Evolutionary conservation across 2,113 vertebrate species (phyloP), one percentile per base, ranked within the genome.

Genomic region (Heterochromis multidens): DNA sequence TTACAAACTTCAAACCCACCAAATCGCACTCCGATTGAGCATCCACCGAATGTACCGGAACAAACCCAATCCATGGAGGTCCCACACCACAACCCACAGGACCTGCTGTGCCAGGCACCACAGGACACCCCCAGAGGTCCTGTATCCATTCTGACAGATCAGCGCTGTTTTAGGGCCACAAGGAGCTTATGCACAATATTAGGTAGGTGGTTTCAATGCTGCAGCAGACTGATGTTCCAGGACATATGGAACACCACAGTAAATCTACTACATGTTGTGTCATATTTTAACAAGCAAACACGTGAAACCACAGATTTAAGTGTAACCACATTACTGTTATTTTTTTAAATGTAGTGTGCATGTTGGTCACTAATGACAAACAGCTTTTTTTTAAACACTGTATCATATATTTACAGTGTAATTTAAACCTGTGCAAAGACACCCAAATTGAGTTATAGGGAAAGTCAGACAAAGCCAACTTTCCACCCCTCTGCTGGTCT

Each of bases 341-440:
- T 37, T 49, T 78, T 72, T 52, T 27, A 21, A 54, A 43, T 83
- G 8, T 10, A 77, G 65, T 14, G 23, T n/a, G n/a, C n/a, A 80
- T 56, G 81, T 12, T 23, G 74, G 46, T 62, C 79, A 86, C n/a
- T 54, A 46, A 81, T 43, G 59, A 77, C 52, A 78, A 49, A 79
- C 25, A 60, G 58, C 54, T 37, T 76, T 82, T 43, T 67, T 62
- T 35, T 61, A 12, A 60, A 72, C n/a, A 19, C 9, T 2, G 31
- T 67, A 16, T 78, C 31, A n/a, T 82, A 59, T 25, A 17, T 84
- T 76, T 58, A 10, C 21, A 62, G 49, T 33, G 87, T 88, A 46
- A 77, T 80, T 88, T 43, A 82, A 62, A 29, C 77, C n/a, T n/a
- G n/a, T 49, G 25, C 83, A 86, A 85, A 86, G 86, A 88, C 57